Base-by-base conservation (phyloP, 2,113 vertebrate genomes). In the Cynocephalus volans region DNA sequence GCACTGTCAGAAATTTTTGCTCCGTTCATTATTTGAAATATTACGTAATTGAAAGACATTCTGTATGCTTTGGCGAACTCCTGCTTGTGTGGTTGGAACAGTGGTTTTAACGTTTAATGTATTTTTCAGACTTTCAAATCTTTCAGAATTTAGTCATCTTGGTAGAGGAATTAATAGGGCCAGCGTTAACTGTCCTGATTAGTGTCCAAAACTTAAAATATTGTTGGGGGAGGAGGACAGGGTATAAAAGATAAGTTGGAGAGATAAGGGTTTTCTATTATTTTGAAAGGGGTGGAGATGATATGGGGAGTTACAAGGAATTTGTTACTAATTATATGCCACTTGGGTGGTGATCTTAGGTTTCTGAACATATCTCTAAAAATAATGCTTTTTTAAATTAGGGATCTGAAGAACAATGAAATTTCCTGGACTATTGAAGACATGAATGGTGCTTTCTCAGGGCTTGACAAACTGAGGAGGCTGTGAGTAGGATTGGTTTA, bases 341-440 rank as follows among this genome's bases (percentile, higher is more conserved):
- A 60, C 48, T 54, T 48, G 48, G 36, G 3, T 52, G 64, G 82
- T 48, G 33, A 73, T 36, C 19, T 52, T 36, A 31, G 24, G n/a
- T 86, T 73, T 77, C 73, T 50, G 60, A 90, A 60, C 36, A 1
- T 86, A 2, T 58, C 54, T 80, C 73, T 88, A n/a, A 88, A 52
- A 64, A 91, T 24, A 94, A 18, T 17, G 2, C 3, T 69, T 36
- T 12, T 7, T 65, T 72, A 56, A 65, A 83, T 96, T 92, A 99
- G 99, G 90, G 99, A 99, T 98, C 98, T 99, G 90, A 99, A 99
- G 98, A 99, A 99, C 96, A 99, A 99, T 97, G 99, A 99, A 98
- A 99, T 99, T 98, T 99, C 99, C 28, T 99, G 99, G 99, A 99
- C 99, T 82, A 99, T 99, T 89, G 99, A 99, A 97, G 99, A 99